Conservation (phyloP, 2,888 invertebrate genomes). For the Brachypalpus laphriformis region DNA sequence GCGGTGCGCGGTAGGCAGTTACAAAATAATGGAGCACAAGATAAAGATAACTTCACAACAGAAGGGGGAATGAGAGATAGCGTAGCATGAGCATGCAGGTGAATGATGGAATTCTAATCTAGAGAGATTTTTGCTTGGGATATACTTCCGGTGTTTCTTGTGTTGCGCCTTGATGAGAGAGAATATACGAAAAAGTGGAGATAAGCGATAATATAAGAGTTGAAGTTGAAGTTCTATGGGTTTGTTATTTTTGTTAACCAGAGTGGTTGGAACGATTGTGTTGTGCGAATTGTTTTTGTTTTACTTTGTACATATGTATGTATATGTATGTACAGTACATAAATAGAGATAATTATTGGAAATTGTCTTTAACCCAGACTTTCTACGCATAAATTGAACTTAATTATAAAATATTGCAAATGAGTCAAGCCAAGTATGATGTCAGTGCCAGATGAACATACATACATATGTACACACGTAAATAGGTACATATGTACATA, state of each 20-base stretch:
- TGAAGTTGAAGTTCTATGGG: neutral
- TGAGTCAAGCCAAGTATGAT: neutral
- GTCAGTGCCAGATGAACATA: neutral
- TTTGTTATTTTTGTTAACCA: neutral
- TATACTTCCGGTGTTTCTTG: conserved; percentile 52
- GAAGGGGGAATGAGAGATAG: conserved; percentile 12
- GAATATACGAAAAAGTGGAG: neutral
- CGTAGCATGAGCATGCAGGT: conserved; percentile 48
- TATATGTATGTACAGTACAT: no score
- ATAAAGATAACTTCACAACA: conserved; percentile 25
- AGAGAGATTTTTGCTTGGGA: conserved; percentile 24
- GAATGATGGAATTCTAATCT: conserved; percentile 58
- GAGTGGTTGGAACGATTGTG: neutral
- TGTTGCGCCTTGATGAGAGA: neutral
- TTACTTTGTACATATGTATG: no score
- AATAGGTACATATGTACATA: neutral
- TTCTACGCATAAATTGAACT: neutral
- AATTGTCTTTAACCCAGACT: no score
- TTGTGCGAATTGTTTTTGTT: neutral
- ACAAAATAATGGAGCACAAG: conserved; percentile 28
- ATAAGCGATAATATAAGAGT: neutral
- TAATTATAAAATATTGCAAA: neutral
- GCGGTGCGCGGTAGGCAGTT: conserved; percentile 19
- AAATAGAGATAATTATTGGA: no score
- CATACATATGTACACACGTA: no score